Conservation (phyloP, 1,140 invertebrate species). For the Probaryconus sp. region DNA sequence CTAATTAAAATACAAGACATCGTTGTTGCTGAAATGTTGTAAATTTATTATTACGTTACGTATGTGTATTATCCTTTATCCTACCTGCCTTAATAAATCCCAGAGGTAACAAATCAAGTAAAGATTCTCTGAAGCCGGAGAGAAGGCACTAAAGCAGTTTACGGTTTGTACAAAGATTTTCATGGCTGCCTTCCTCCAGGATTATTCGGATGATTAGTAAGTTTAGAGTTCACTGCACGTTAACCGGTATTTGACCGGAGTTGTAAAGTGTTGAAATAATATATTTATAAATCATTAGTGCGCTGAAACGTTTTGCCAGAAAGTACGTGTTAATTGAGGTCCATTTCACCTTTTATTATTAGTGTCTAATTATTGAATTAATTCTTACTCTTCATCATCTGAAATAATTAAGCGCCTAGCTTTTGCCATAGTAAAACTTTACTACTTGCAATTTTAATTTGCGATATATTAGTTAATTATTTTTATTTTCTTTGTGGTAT, state of each 20-base stretch:
- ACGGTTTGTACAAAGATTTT: slow-evolving; percentile 35
- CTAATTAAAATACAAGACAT: no score
- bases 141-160: slow-evolving; percentile 37
- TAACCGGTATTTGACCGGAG: slow-evolving; percentile 14
- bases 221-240: slow-evolving; percentile 24
- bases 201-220: slow-evolving; percentile 52
- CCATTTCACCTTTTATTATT: no score
- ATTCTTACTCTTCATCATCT: no score
- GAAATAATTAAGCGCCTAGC: no score
- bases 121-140: slow-evolving; percentile 19
- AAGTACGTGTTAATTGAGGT: no score
- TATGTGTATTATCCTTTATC: slow-evolving; percentile 19
- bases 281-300: slow-evolving; percentile 41
- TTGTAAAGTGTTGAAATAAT: slow-evolving; percentile 13
- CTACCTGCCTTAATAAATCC: slow-evolving; percentile 35
- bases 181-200: slow-evolving; percentile 15
- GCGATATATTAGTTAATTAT: no score
- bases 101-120: slow-evolving; percentile 36
- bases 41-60: not conserved
- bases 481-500: no score
- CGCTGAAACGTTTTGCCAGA: not conserved
- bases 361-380: no score
- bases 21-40: no score
- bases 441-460: no score
- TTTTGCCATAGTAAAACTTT: no score